Evolutionary conservation across 2,797 vertebrate genomes (phyloP), one percentile per base, ranked within the genome.

Genomic region (Aotus griseimembra): DNA sequence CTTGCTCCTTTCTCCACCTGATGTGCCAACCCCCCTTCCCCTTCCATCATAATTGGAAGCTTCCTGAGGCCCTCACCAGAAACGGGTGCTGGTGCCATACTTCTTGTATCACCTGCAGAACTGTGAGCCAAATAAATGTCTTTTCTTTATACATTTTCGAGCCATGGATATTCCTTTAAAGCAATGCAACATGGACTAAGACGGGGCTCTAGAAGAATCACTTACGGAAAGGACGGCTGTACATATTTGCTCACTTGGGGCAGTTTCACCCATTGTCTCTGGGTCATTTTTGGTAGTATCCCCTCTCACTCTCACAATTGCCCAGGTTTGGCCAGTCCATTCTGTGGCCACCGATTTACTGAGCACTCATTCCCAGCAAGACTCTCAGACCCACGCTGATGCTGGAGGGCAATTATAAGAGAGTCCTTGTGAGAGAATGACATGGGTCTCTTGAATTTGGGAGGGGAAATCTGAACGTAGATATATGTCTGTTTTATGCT

Each of bases 351-450:
- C 22, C 3, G 33, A 7, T 11, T 58, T 13, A 44, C 61, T 30
- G 72, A 46, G 50, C 20, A 15, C 17, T 41, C 20, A 14, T 20
- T 33, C 15, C 58, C 4, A 36, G 14, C 2, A 73, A 52, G 82
- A 73, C 44, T 50, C 57, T 26, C 19, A 2, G 14, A 26, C 39
- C 26, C 57, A 10, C 6, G 28, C 5, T 50, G 26, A 20, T 26
- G 11, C 86, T 67, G 19, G 28, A 5, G 28, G 1, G 26, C 3
- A 11, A 10, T 57, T 11, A 0, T 14, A 58, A 81, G 24, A 30
- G 1, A 2, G 13, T 52, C 46, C 39, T n/a, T 44, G 8, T 58
- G 30, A 44, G 26, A n/a, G 30, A 17, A 26, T 3, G 44, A 12
- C 12, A 9, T 7, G 24, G 33, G 64, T 10, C 9, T 28, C 12